Percentiles rank a stretch among this genome's conserved stretches.
Conservation (phyloP, 2,113 vertebrate species). For the Triplophysa dalaica region DNA sequence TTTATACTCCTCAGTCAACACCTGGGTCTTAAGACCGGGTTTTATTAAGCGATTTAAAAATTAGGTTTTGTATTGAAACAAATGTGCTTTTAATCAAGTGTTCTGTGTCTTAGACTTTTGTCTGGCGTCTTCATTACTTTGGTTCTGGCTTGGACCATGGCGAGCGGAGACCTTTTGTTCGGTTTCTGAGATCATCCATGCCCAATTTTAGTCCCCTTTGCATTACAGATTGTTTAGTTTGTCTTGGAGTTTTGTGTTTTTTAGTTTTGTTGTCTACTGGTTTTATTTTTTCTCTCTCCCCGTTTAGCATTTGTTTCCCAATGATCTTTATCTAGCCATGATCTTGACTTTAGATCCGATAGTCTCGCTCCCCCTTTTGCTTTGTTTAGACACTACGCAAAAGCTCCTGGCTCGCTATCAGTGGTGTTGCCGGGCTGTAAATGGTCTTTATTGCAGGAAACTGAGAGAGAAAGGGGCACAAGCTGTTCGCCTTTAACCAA, state of each 20-base stretch:
- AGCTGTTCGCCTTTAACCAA: background rate
- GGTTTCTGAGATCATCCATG: slow-evolving; percentile 59
- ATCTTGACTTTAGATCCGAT: slow-evolving; percentile 27
- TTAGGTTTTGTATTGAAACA: background rate
- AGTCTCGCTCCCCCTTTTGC: slow-evolving; percentile 42
- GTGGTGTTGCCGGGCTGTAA: slow-evolving; percentile 73
- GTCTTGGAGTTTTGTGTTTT: background rate
- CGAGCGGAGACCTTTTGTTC: slow-evolving; percentile 42
- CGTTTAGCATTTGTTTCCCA: slow-evolving; percentile 4
- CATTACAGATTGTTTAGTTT: background rate
- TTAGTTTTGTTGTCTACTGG: background rate
- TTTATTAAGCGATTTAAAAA: background rate
- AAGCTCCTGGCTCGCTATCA: slow-evolving; percentile 67
- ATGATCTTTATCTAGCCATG: slow-evolving; percentile 11
- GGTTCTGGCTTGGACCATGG: slow-evolving; percentile 58
- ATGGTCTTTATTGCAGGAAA: slow-evolving; percentile 73
- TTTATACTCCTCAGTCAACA: slow-evolving; percentile 8
- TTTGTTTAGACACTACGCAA: slow-evolving; percentile 59
- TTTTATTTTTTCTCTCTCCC: slow-evolving; percentile 2
- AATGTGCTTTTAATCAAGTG: slow-evolving; percentile 20
- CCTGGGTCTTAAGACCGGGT: background rate
- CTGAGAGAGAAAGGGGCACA: slow-evolving; percentile 39
- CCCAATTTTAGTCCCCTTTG: slow-evolving; percentile 6
- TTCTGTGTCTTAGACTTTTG: slow-evolving; percentile 34
- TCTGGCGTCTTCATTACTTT: slow-evolving; percentile 42